Conservation (phyloP, 2,888 invertebrate species). For the Drosophila subsilvestris region DNA sequence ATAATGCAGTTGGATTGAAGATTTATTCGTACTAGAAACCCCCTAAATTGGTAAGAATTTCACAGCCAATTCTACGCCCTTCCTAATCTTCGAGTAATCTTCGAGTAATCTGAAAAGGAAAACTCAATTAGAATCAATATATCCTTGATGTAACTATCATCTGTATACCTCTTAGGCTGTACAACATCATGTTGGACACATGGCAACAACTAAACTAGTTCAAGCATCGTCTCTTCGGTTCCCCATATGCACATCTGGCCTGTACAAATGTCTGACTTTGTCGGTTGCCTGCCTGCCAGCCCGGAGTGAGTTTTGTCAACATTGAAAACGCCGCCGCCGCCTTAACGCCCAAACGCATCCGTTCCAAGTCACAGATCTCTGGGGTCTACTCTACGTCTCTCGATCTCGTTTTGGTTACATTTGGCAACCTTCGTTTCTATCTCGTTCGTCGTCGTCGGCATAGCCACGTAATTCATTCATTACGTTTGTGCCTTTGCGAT, state of each 20-base stretch:
- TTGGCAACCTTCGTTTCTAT: slow-evolving; percentile 72
- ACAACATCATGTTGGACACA: slow-evolving; percentile 63
- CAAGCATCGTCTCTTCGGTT: slow-evolving; percentile 43
- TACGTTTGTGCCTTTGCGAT: slow-evolving; percentile 75
- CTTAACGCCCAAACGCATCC: slow-evolving; percentile 77
- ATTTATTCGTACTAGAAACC: too few relatives aligned
- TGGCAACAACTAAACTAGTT: slow-evolving; percentile 66
- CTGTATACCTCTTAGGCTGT: slow-evolving; percentile 55
- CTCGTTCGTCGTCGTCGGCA: slow-evolving; percentile 54
- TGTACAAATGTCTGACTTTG: slow-evolving; percentile 21
- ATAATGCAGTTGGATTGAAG: too few relatives aligned
- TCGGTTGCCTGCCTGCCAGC: slow-evolving; percentile 33
- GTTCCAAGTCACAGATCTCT: slow-evolving; percentile 41
- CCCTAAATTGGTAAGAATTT: too few relatives aligned
- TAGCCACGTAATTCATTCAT: slow-evolving; percentile 69
- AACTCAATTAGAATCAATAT: not conserved
- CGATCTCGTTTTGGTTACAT: slow-evolving; percentile 65
- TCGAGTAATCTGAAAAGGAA: not conserved
- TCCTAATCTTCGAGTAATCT: too few relatives aligned
- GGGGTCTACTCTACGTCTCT: slow-evolving; percentile 24
- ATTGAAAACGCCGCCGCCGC: slow-evolving; percentile 62
- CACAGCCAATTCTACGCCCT: not conserved
- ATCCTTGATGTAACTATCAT: slow-evolving; percentile 48
- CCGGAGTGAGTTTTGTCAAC: slow-evolving; percentile 76
- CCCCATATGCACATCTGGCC: slow-evolving; percentile 41